Base-by-base conservation (phyloP, 2,888 invertebrate species). In the Ptilodon capucinus region DNA sequence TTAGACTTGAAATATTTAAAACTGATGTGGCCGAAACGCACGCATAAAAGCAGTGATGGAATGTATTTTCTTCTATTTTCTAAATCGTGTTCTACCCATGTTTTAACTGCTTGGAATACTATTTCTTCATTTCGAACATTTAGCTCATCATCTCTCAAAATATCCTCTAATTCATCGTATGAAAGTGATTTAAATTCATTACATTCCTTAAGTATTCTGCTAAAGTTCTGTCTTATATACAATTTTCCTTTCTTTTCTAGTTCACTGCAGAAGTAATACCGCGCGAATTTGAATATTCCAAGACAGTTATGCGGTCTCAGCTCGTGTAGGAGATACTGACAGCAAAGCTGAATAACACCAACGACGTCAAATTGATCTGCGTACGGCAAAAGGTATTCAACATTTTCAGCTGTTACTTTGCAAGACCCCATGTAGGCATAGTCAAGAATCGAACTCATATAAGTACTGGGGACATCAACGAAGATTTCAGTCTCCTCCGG, bases 281-380 rank as follows among this genome's bases (percentile, higher is more conserved):
- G 91, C 11, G 95, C 95, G 68, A 95, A 95, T 74, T 93, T 92
- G 57, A 94, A 92, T 70, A 95, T 94, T 52, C 94, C 94, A 54
- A 95, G 87, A 71, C 95, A 95, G 80, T 95, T 96, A 51, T 93
- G 91, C 0, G 94, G 92, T 53, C 91, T 90, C 35, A 95, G 79
- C 68, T 94, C 92, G 46, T 92, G 91, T 44, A 94, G 76, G 13
- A 95, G 85, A 71, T 92, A 95, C 63, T 93, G 92, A 69, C 94
- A 94, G 73, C 95, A 95, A 23, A 93, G 78, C 72, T 94, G 93
- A 23, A 95, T 93, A 14, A 95, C 92, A n/a, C 94, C 94, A 11
- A 94, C 88, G 6, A 96, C 93, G 70, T 95, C 94, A 68, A 95
- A 94, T 63, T 94, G 93, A 75, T 96, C 95, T 2, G 95, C 95